These are phyloP conservation scores for Aotus griseimembra DNA, from an alignment of 2,797 vertebrate species.

Conservation along the genomic window DNA sequence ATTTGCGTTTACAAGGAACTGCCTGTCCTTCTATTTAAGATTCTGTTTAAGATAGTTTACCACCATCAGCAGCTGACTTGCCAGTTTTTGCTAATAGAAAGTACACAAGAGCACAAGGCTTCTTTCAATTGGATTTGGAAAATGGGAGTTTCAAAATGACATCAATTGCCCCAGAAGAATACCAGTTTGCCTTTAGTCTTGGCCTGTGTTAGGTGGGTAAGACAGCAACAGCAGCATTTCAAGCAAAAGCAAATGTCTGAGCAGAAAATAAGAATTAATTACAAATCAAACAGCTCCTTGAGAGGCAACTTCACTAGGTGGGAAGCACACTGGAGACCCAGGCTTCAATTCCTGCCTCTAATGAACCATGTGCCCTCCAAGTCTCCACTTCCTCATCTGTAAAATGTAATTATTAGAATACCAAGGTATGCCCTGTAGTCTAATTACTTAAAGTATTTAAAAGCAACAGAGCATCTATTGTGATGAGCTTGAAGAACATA, in stretches of 20 bases:
- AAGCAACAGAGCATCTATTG: neutral
- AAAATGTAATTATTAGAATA: neutral
- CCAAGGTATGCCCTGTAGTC: neutral
- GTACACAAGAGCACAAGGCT: conserved; percentile 62
- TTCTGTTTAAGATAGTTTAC: conserved; percentile 75
- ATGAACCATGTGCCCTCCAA: neutral
- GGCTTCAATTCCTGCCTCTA: neutral
- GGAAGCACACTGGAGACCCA: neutral
- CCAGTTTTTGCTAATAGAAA: conserved; percentile 43
- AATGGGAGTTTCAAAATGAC: conserved; percentile 68
- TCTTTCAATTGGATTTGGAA: conserved; percentile 72
- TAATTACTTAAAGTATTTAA: neutral
- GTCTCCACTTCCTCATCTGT: neutral
- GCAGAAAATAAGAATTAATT: conserved; percentile 17
- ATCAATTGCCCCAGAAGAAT: conserved; percentile 48
- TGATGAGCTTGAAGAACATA: neutral
- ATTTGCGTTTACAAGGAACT: conserved; percentile 68
- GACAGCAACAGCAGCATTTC: conserved; percentile 31
- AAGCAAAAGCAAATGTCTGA: conserved; percentile 55
- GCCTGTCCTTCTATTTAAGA: conserved; percentile 72
- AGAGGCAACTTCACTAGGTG: neutral
- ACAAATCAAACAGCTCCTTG: neutral
- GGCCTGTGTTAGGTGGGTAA: neutral
- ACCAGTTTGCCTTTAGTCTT: conserved; percentile 52
- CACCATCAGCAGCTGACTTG: conserved; percentile 59